These are phyloP conservation scores for Elaeidobius kamerunicus DNA, from an alignment of 2,888 invertebrate genomes.

Conservation along the genomic window DNA sequence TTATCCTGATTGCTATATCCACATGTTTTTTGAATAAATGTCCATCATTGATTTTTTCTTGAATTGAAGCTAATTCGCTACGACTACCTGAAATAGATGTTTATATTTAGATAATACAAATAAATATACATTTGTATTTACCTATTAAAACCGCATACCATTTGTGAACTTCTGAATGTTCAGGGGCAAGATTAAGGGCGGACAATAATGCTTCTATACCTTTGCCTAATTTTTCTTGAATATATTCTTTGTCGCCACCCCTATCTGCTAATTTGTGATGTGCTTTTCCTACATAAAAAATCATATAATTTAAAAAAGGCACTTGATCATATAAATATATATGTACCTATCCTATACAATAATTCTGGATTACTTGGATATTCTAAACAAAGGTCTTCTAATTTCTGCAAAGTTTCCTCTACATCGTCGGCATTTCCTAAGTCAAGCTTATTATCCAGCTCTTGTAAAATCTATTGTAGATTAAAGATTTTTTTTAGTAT, in stretches of 20 bases:
- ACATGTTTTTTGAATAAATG: slow-evolving; percentile 65
- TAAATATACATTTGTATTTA: not conserved
- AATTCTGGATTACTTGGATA: slow-evolving; percentile 43
- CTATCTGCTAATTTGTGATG: slow-evolving; percentile 41
- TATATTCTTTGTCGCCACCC: slow-evolving; percentile 33
- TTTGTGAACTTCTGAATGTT: slow-evolving; percentile 62
- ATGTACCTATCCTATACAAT: slow-evolving; percentile 43
- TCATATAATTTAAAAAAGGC: not conserved
- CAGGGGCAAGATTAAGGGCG: slow-evolving; percentile 53
- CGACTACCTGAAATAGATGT: slow-evolving; percentile 38
- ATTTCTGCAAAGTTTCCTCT: slow-evolving; percentile 36
- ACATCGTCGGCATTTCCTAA: slow-evolving; percentile 35
- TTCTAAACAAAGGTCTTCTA: slow-evolving; percentile 42
- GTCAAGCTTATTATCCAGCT: slow-evolving; percentile 42
- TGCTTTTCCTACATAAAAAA: slow-evolving; percentile 36
- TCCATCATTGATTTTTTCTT: slow-evolving; percentile 65
- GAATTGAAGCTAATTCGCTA: slow-evolving; percentile 57
- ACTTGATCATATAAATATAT: not conserved
- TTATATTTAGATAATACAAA: not conserved
- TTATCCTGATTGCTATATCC: slow-evolving; percentile 59
- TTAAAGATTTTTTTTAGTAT: not conserved
- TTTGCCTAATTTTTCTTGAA: slow-evolving; percentile 40
- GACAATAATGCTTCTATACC: slow-evolving; percentile 54
- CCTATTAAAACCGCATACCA: slow-evolving; percentile 67
- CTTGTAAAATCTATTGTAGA: slow-evolving; percentile 37